These are phyloP conservation scores for Octodonta nipae DNA, from an alignment of 2,888 invertebrate species.

Conservation along the genomic window DNA sequence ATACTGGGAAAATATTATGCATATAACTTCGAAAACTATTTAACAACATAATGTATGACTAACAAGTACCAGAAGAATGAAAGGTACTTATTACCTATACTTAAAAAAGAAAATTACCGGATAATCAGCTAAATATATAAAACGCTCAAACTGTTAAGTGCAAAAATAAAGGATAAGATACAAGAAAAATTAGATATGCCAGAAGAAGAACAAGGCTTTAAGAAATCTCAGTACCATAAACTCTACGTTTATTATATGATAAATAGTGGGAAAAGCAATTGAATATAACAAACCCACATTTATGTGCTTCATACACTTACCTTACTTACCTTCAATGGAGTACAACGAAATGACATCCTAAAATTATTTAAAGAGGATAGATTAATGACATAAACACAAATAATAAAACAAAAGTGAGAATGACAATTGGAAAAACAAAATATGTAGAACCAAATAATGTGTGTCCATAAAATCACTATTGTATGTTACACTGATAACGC, in stretches of 20 bases:
- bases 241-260: background rate
- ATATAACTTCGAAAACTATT: background rate
- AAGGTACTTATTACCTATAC: background rate
- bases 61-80: background rate
- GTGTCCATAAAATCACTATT: too few species aligned
- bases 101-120: slow-evolving; percentile 1
- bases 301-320: background rate
- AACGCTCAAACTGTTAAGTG: background rate
- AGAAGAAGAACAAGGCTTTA: background rate
- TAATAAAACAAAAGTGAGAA: slow-evolving; percentile 1
- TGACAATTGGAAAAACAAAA: background rate
- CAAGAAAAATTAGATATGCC: slow-evolving; percentile 1
- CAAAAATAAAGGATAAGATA: background rate
- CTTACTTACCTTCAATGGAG: background rate
- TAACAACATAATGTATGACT: background rate
- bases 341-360: slow-evolving; percentile 1
- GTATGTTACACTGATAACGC: too few species aligned
- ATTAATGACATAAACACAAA: background rate
- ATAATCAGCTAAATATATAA: background rate
- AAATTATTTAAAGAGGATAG: background rate
- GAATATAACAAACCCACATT: background rate
- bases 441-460: slow-evolving; percentile 1
- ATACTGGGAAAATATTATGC: background rate
- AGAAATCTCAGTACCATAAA: slow-evolving; percentile 1
- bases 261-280: background rate